Base-by-base conservation (phyloP, 2,113 vertebrate genomes). In the Lethenteron reissneri region DNA sequence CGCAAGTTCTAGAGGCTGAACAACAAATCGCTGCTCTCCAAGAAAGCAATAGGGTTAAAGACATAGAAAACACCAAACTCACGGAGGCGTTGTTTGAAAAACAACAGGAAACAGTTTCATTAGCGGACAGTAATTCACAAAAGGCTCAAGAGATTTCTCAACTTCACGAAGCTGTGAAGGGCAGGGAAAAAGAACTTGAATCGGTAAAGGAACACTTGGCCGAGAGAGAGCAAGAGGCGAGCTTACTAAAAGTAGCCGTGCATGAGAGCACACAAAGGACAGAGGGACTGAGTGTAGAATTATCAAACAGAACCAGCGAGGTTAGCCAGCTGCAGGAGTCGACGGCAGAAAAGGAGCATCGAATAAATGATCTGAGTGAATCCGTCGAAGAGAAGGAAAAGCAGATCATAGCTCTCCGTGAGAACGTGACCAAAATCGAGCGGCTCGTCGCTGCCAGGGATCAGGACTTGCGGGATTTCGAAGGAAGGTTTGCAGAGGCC, bases 151-250 rank as follows among this genome's bases (percentile, higher is more conserved):
- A 68, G 12, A 25, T 68, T 9, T 17, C n/a, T 8, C n/a, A 68
- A 17, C 25, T 68, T 9, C 64, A 68, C n/a, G 25, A 68, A 17
- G 9, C n/a, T 8, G n/a, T 68, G n/a, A 17, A 25, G n/a, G n/a
- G n/a, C n/a, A 68, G 25, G 64, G n/a, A 68, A 68, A n/a, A 68
- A 25, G 64, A 68, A 25, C n/a, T 68, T 68, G 64, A 68, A 11
- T n/a, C n/a, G 2, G 8, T 17, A 68, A 68, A n/a, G 64, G 64
- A 17, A 68, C 64, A 11, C 64, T 9, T 68, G 8, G n/a, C 11
- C n/a, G 64, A 8, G 25, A 25, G 64, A 17, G 25, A 25, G 11
- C n/a, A 68, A 68, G 64, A 68, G n/a, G 25, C 25, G 25, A 25
- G n/a, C 25, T 68, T 68, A 17, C 64, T 68, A 25, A 68, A 68